phyloP scores from a whole-genome alignment of 1,140 invertebrate genomes.

The roundworm (Caenorhabditis elegans) region DNA sequence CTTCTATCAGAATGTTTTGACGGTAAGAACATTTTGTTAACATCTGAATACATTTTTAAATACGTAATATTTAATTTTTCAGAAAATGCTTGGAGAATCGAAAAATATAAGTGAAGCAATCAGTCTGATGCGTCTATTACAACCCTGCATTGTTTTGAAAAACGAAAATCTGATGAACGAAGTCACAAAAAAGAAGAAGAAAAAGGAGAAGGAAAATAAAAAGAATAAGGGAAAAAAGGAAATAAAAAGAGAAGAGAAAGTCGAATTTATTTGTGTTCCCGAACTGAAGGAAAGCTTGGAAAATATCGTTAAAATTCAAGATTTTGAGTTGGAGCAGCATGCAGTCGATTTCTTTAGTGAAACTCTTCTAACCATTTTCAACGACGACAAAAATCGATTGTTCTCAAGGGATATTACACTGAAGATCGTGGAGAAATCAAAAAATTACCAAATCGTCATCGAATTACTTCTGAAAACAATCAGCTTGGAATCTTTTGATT shows the following conservation, averaged over 20 bases:
- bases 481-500: constrained; percentile 19
- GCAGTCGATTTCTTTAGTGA: not conserved
- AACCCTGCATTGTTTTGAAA: not conserved
- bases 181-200: constrained; percentile 18
- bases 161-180: not conserved
- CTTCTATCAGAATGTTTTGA: constrained; percentile 3
- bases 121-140: constrained; percentile 1
- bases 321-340: not conserved
- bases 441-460: not conserved
- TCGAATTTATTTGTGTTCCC: not conserved
- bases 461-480: constrained; percentile 14
- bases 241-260: not conserved
- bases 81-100: constrained; percentile 19
- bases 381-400: not conserved
- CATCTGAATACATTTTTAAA: no score
- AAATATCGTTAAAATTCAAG: not conserved
- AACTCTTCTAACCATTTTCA: not conserved
- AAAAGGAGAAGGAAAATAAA: not conserved
- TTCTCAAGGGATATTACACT: constrained; percentile 1
- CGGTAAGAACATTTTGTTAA: not conserved
- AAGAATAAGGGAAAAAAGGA: constrained; percentile 13
- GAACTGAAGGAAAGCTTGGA: not conserved
- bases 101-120: not conserved
- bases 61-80: not conserved
- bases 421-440: not conserved